Percentiles rank a stretch among this genome's conserved stretches.
Conservation (phyloP, 2,113 vertebrate species). For the Ceyx melanurus region DNA sequence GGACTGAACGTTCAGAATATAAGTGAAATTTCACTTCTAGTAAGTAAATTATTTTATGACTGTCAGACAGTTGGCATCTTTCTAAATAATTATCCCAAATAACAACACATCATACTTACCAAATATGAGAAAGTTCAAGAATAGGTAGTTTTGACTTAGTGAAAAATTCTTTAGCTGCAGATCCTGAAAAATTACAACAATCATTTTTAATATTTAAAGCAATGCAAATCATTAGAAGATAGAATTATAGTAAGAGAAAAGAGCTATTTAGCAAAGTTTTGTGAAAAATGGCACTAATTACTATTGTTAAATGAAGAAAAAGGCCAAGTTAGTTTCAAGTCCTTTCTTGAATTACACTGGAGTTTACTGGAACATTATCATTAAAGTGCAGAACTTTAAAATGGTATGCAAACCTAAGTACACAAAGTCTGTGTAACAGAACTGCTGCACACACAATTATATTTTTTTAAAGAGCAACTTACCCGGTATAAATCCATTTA, state of each 20-base stretch:
- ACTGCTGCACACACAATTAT: conserved; percentile 28
- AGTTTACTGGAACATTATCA: not conserved
- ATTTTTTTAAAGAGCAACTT: conserved; percentile 66
- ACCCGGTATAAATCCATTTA: conserved; percentile 99
- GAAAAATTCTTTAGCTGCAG: conserved; percentile 99
- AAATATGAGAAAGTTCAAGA: conserved; percentile 98
- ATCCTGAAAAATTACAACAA: conserved; percentile 85
- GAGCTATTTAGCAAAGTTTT: not conserved
- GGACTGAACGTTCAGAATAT: not conserved
- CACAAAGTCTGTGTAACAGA: conserved; percentile 8
- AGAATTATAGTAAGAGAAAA: not conserved
- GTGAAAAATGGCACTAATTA: not conserved
- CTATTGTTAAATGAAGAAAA: not conserved
- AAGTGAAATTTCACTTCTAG: not conserved
- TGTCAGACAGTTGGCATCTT: not conserved
- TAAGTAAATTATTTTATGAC: not conserved
- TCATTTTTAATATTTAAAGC: conserved; percentile 51
- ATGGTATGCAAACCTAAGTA: not conserved
- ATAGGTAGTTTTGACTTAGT: conserved; percentile 99
- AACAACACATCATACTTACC: conserved; percentile 82
- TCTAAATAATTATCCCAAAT: not conserved
- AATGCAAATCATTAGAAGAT: not conserved
- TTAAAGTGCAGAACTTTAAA: not conserved
- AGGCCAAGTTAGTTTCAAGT: not conserved
- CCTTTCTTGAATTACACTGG: not conserved